phyloP scores from a whole-genome alignment of 2,113 vertebrate species.

The Connochaetes taurinus region DNA sequence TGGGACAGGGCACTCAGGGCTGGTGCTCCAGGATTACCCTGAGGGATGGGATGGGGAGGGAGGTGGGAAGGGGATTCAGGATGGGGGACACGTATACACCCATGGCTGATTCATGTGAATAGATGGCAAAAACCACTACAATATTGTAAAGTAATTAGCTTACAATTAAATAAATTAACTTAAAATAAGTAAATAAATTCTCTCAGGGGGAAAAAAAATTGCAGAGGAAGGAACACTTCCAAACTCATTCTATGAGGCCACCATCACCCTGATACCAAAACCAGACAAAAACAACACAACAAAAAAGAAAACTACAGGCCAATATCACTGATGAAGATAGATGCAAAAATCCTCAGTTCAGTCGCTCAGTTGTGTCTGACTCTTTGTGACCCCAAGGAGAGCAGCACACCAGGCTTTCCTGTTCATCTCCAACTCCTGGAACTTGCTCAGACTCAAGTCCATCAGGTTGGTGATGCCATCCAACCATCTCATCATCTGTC shows the following conservation, averaged over 20 bases:
- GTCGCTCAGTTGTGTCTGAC: background rate
- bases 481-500: background rate
- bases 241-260: background rate
- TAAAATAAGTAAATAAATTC: background rate
- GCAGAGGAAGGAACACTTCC: background rate
- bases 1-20: background rate
- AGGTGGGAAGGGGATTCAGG: background rate
- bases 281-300: background rate
- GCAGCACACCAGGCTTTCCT: background rate
- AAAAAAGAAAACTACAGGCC: background rate
- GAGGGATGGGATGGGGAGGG: background rate
- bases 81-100: background rate
- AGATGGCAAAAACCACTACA: background rate
- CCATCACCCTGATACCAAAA: background rate
- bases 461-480: background rate
- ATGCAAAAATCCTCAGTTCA: background rate
- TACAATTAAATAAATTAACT: background rate
- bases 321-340: background rate
- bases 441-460: background rate
- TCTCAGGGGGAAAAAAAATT: background rate
- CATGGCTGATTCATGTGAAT: background rate
- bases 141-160: background rate
- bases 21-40: background rate
- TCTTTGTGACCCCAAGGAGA: background rate
- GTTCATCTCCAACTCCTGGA: background rate